Evolutionary conservation across 2,888 invertebrate genomes (phyloP), one percentile per base, ranked within the genome.

Genomic region (Junonia oenone): DNA sequence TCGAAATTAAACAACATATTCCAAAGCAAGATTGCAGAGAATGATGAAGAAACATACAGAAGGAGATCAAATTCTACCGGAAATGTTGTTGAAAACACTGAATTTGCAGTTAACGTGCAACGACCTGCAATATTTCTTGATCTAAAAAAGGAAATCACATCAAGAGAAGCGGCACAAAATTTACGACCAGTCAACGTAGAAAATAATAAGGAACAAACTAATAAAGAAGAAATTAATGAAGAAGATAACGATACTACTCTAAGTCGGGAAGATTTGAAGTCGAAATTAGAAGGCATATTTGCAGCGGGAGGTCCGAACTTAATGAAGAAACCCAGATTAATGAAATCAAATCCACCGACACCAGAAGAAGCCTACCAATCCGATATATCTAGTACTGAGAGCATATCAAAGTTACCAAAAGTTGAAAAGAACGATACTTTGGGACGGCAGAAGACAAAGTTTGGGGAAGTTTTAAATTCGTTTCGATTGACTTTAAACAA

Each of bases 371-470:
- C 80, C 0, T 76, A 77, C 46, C 81, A 78, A 62, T 77, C 80
- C 0, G 83, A 83, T 31, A 68, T 68, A 6, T 82, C 82, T 0
- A 85, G 83, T 59, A 68, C 67, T 8, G 88, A 88, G 45, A 87
- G 82, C 64, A 69, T 83, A 70, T 56, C 75, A 2, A 88, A 81
- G 63, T 33, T 78, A 37, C 81, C 84, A 0, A 88, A 87, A 69
- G 68, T 81, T 57, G 84, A 86, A 33, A 89, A 84, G 65, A 88
- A 88, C 53, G 89, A 91, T 62, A 91, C 91, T 1, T 66, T 91
- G 37, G 85, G 82, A 56, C 66, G 90, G 63, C 90, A 91, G 59
- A 85, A 75, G 66, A 86, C 78, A 0, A 85, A 78, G 61, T 91
- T 83, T 59, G 75, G 84, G 59, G 83, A 71, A 68, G 90, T 90